These are phyloP conservation scores for Edolisoma coerulescens DNA, from an alignment of 2,113 vertebrate genomes.

Conservation along the genomic window DNA sequence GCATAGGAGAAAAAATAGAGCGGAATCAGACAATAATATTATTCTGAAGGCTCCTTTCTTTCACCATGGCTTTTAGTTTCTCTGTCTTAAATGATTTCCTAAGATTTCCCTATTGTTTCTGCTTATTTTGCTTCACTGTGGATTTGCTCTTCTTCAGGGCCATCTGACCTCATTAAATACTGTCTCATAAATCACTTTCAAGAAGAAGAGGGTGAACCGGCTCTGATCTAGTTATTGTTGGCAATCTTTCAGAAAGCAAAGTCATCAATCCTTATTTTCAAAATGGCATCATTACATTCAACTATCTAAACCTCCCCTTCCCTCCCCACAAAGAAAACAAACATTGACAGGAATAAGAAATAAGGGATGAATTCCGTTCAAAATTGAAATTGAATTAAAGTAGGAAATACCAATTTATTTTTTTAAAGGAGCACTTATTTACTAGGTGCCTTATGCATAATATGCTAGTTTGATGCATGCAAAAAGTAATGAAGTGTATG, in stretches of 20 bases:
- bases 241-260: background rate
- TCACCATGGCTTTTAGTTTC: background rate
- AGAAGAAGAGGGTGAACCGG: background rate
- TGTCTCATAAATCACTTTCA: conserved; percentile 6
- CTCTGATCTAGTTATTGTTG: conserved; percentile 40
- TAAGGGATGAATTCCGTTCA: background rate
- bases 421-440: background rate
- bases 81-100: background rate
- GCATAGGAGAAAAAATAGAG: background rate
- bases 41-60: background rate
- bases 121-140: background rate
- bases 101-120: background rate
- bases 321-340: conserved; percentile 1
- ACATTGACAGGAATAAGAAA: conserved; percentile 15
- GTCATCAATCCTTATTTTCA: background rate
- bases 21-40: background rate
- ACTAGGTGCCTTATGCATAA: background rate
- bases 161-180: conserved; percentile 11
- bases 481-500: background rate
- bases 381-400: conserved; percentile 2
- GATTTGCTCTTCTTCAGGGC: background rate
- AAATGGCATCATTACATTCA: background rate
- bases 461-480: background rate
- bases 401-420: background rate
- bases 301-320: background rate